These are phyloP conservation scores for Haemorhous mexicanus DNA, from an alignment of 2,113 vertebrate species.

Conservation along the genomic window DNA sequence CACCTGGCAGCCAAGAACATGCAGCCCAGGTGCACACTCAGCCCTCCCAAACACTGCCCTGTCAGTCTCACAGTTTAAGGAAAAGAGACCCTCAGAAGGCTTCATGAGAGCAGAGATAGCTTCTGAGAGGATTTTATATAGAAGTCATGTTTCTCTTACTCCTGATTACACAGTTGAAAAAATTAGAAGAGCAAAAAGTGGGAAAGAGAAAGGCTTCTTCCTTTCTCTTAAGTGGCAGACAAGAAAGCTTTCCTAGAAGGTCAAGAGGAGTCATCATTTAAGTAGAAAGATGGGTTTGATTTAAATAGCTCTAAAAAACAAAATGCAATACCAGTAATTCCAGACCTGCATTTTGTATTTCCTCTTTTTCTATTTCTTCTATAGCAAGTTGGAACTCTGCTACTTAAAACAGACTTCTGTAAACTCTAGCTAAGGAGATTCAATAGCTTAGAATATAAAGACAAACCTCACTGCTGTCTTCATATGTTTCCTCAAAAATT, in stretches of 20 bases:
- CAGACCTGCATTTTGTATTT: background rate
- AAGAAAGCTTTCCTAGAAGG: background rate
- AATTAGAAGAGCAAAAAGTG: background rate
- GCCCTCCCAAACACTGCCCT: background rate
- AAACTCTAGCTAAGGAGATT: background rate
- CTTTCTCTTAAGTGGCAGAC: background rate
- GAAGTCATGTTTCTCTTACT: background rate
- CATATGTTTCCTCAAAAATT: background rate
- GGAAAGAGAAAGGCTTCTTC: background rate
- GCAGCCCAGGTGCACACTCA: background rate
- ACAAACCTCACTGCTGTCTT: background rate
- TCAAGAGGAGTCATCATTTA: background rate
- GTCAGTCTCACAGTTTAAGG: fast-evolving
- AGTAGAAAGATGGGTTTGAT: background rate
- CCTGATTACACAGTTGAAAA: background rate
- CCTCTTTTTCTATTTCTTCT: background rate
- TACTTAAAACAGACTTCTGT: background rate
- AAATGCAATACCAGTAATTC: background rate
- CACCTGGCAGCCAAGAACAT: background rate
- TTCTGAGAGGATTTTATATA: background rate
- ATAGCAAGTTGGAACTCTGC: background rate
- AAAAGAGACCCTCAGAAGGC: background rate
- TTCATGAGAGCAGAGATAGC: background rate
- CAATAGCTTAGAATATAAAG: background rate
- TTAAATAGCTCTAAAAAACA: background rate